A percentile compares a stretch with the other conserved stretches of the same genome.
Evolutionary conservation across 2,113 vertebrate genomes (phyloP).

Genomic region (Passer montanus): DNA sequence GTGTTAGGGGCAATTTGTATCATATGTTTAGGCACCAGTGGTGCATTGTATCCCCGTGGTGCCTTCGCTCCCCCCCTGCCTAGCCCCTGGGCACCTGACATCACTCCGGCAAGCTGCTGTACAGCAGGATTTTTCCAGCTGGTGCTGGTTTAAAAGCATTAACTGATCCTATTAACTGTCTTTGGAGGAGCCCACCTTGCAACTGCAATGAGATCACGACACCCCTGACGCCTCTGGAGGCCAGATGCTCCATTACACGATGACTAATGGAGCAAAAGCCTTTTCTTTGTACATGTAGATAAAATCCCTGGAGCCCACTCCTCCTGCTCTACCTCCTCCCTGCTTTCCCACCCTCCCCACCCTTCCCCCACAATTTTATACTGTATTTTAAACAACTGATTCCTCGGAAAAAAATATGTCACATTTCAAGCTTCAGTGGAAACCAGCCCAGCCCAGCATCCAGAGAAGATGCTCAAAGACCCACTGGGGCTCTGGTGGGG

Average conservation of each 20-base stretch:
- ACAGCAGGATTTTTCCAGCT: not conserved
- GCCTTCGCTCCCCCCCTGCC: not conserved
- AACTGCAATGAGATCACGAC: not conserved
- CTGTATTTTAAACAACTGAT: not conserved
- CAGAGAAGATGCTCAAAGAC: fast-evolving
- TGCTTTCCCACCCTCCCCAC: too few species aligned
- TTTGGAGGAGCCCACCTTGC: slow-evolving; percentile 9
- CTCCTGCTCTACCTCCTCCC: not conserved
- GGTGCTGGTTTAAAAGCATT: not conserved
- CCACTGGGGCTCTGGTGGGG: too few species aligned
- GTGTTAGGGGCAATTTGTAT: not conserved
- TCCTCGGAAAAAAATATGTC: fast-evolving
- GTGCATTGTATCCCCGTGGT: fast-evolving
- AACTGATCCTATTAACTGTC: not conserved
- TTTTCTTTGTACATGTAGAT: not conserved
- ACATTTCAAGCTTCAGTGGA: not conserved
- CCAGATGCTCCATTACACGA: not conserved
- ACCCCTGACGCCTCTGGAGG: not conserved
- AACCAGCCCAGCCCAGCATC: not conserved
- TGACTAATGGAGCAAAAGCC: not conserved
- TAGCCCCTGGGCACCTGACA: not conserved
- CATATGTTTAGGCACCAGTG: not conserved
- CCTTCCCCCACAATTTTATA: not conserved
- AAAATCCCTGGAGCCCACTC: not conserved
- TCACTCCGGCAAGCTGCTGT: not conserved